These are phyloP conservation scores for Calypte anna DNA, from an alignment of 2,113 vertebrate genomes.

Conservation along the genomic window DNA sequence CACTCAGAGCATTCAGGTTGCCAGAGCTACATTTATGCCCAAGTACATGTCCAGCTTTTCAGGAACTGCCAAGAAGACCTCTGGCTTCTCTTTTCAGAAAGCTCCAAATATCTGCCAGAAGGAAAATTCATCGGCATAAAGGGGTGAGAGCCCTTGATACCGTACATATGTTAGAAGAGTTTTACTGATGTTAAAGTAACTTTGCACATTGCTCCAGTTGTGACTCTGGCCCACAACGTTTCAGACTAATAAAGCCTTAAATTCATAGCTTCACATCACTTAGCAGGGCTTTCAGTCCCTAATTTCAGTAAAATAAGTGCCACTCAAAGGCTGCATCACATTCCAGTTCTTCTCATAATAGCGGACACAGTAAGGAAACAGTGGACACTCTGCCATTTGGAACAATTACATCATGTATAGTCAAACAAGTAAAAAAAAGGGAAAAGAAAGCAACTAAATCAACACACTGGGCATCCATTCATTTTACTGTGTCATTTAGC, in stretches of 20 bases:
- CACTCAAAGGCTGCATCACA: neutral
- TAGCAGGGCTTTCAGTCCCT: neutral
- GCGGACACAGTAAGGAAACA: neutral
- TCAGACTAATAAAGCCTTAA: neutral
- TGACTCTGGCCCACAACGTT: neutral
- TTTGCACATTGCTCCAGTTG: neutral
- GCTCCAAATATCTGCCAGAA: neutral
- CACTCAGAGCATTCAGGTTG: neutral
- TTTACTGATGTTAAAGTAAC: neutral
- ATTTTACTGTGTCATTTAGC: constrained; percentile 57
- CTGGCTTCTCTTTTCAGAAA: neutral
- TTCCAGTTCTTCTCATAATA: neutral
- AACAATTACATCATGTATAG: neutral
- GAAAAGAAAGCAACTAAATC: constrained; percentile 2
- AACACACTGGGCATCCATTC: constrained; percentile 42
- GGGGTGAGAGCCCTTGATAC: neutral
- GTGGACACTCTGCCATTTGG: neutral
- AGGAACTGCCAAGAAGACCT: neutral
- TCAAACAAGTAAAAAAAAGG: neutral
- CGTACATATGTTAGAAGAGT: neutral
- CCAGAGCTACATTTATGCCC: neutral
- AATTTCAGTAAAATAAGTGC: neutral
- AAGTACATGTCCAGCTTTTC: neutral
- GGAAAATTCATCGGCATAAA: neutral
- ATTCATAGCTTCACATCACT: neutral